Conservation (phyloP, 2,113 vertebrate genomes). For the Cairina moschata region DNA sequence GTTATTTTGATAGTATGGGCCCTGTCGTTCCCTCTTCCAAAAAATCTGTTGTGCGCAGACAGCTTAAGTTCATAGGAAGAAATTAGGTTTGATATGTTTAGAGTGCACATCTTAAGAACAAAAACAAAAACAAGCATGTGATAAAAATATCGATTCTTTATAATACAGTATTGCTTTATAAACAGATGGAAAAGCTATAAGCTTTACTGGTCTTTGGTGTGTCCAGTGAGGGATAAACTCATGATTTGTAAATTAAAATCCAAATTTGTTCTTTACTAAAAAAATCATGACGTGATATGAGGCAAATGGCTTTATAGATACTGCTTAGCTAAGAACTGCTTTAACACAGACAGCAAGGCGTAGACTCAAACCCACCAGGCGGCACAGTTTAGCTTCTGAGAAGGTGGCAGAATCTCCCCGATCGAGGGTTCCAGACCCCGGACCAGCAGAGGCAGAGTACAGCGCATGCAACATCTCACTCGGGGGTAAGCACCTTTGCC, state of each 20-base stretch:
- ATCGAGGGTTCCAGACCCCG: not conserved
- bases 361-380: not conserved
- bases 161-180: conserved; percentile 90
- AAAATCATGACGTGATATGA: conserved; percentile 26
- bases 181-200: conserved; percentile 85
- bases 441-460: not conserved
- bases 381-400: not conserved
- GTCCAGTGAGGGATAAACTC: conserved; percentile 76
- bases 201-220: conserved; percentile 87
- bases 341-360: not conserved
- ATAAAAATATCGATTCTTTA: conserved; percentile 83
- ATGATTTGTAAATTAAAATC: conserved; percentile 74
- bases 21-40: conserved; percentile 57
- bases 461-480: not conserved
- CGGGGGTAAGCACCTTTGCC: not conserved
- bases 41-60: conserved; percentile 81
- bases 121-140: conserved; percentile 69
- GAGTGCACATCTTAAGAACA: conserved; percentile 78
- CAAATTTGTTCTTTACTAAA: conserved; percentile 73
- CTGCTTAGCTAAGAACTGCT: conserved; percentile 26
- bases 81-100: conserved; percentile 80
- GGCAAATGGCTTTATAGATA: conserved; percentile 50
- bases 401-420: not conserved
- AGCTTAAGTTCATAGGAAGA: conserved; percentile 83
- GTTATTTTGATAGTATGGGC: conserved; percentile 47